These are phyloP conservation scores for Crenichthys baileyi DNA, from an alignment of 2,797 vertebrate genomes.

Conservation along the genomic window DNA sequence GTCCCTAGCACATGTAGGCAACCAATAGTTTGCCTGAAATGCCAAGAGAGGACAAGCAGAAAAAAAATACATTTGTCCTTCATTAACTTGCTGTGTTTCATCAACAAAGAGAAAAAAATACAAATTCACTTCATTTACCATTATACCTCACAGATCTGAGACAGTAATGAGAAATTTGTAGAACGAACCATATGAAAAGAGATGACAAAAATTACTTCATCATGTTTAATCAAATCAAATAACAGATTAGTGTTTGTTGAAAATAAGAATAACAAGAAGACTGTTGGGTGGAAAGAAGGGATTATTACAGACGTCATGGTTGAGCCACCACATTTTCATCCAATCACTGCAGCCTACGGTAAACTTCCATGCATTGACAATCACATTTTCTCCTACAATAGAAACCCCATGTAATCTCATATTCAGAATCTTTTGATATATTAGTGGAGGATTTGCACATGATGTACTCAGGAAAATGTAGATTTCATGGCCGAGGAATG, in stretches of 20 bases:
- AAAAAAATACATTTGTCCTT: too few species aligned
- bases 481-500: background rate
- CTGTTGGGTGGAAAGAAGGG: background rate
- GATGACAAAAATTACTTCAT: background rate
- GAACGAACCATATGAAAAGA: background rate
- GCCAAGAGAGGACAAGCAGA: too few species aligned
- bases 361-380: background rate
- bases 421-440: background rate
- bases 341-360: background rate
- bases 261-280: background rate
- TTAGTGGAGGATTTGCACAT: background rate
- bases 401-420: background rate
- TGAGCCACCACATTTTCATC: background rate
- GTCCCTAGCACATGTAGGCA: too few species aligned
- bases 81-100: too few species aligned
- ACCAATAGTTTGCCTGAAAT: too few species aligned
- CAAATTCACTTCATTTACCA: background rate
- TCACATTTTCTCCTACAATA: background rate
- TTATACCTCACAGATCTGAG: background rate
- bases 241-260: background rate
- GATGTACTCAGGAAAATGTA: background rate
- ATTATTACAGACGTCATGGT: background rate
- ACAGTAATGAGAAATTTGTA: background rate
- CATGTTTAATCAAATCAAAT: background rate
- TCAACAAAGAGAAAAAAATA: background rate